phyloP scores from a whole-genome alignment of 1,140 invertebrate species.

The Neodiprion pinetum region DNA sequence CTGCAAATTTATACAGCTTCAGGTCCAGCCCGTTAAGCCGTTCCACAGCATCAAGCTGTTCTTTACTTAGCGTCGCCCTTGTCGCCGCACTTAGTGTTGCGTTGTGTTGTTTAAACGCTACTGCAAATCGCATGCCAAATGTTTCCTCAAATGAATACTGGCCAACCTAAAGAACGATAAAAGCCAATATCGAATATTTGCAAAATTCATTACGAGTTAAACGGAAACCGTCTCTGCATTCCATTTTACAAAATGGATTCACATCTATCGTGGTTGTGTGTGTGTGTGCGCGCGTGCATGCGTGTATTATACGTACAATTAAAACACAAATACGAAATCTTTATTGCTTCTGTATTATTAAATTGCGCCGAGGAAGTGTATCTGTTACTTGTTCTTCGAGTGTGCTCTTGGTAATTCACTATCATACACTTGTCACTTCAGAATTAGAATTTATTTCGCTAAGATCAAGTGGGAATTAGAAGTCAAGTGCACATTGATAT shows the following conservation, averaged over 20 bases:
- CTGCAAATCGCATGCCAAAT: slow-evolving; percentile 91
- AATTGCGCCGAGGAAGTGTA: too few species aligned
- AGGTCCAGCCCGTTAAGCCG: slow-evolving; percentile 89
- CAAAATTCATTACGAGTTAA: slow-evolving; percentile 19
- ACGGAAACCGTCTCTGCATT: not conserved
- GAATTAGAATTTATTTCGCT: too few species aligned
- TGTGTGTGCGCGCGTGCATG: too few species aligned
- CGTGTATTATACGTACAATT: too few species aligned
- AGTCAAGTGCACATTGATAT: not conserved
- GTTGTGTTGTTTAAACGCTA: slow-evolving; percentile 90
- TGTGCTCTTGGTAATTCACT: too few species aligned
- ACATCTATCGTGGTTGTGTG: not conserved
- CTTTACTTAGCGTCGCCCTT: slow-evolving; percentile 73
- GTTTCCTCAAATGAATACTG: slow-evolving; percentile 98
- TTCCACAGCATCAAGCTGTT: slow-evolving; percentile 78
- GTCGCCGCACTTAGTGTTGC: slow-evolving; percentile 83
- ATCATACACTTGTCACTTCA: too few species aligned
- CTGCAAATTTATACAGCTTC: slow-evolving; percentile 93
- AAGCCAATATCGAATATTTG: slow-evolving; percentile 16
- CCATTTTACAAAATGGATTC: not conserved
- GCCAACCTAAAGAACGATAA: slow-evolving; percentile 69
- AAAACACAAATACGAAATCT: too few species aligned
- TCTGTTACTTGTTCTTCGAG: too few species aligned
- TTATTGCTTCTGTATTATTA: too few species aligned
- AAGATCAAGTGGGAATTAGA: too few species aligned